These are phyloP conservation scores for Premnoplex brunnescens DNA, from an alignment of 2,797 vertebrate species.

Conservation along the genomic window DNA sequence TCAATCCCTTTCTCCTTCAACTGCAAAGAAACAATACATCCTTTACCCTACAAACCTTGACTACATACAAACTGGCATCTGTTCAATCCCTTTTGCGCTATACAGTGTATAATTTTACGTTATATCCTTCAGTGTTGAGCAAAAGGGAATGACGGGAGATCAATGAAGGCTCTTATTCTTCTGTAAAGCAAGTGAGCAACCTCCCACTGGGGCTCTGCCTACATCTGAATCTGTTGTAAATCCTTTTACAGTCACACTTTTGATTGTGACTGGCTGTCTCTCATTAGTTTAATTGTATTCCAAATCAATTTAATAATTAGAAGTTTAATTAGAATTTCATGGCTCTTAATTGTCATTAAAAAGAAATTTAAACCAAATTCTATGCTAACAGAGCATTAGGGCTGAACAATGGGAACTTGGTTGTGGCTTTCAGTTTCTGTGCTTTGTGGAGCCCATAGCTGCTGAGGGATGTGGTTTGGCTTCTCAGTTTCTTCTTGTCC, in stretches of 20 bases:
- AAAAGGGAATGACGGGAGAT: not conserved
- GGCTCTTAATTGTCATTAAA: not conserved
- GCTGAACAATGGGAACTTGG: not conserved
- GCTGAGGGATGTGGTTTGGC: not conserved
- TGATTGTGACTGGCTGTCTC: slow-evolving; percentile 22
- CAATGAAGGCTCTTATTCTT: not conserved
- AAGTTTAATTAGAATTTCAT: slow-evolving; percentile 19
- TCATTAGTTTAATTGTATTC: slow-evolving; percentile 24
- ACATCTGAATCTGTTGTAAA: slow-evolving; percentile 25
- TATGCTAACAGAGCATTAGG: not conserved
- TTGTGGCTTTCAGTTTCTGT: not conserved
- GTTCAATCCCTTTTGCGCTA: slow-evolving; percentile 12
- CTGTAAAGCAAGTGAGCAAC: not conserved
- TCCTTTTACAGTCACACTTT: slow-evolving; percentile 3
- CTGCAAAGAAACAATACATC: not conserved
- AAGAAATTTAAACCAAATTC: slow-evolving; percentile 10
- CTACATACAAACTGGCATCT: slow-evolving; percentile 7
- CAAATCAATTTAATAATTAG: slow-evolving; percentile 21
- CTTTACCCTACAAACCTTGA: not conserved
- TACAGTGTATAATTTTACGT: slow-evolving; percentile 40
- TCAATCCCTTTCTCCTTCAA: slow-evolving; percentile 23
- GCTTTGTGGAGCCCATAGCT: not conserved
- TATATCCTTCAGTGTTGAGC: not conserved
- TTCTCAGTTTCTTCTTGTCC: not conserved
- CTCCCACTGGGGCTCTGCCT: not conserved